Evolutionary conservation across 2,888 invertebrate species (phyloP).

Genomic region (Aleiodes testaceus): DNA sequence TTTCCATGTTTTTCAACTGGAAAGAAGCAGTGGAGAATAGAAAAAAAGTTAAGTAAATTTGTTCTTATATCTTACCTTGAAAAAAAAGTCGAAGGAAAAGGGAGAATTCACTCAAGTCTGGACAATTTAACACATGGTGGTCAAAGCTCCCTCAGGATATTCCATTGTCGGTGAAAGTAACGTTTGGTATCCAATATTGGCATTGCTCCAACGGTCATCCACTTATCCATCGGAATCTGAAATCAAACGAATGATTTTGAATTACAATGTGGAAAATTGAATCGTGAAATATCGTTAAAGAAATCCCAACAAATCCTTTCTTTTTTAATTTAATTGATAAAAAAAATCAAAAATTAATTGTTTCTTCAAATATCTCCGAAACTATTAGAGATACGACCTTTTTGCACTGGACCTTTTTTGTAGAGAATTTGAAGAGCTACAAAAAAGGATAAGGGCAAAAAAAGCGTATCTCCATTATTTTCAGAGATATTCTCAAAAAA

Average conservation of each 20-base stretch:
- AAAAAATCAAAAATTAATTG: too few species aligned
- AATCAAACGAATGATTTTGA: constrained; percentile 9
- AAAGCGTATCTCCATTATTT: too few species aligned
- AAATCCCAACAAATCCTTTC: too few species aligned
- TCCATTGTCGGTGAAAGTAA: constrained; percentile 16
- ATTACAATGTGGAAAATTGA: constrained; percentile 6
- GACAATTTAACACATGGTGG: constrained; percentile 13
- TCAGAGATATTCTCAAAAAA: too few species aligned
- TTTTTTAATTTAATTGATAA: too few species aligned
- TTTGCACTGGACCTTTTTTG: too few species aligned
- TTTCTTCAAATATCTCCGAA: too few species aligned
- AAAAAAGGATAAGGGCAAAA: too few species aligned
- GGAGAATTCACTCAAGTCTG: constrained; percentile 12
- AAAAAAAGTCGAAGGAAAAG: background rate
- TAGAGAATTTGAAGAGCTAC: too few species aligned
- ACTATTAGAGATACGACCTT: too few species aligned
- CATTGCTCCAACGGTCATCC: background rate
- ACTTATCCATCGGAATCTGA: constrained; percentile 18
- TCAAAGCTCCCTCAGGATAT: constrained; percentile 9
- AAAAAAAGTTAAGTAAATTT: background rate
- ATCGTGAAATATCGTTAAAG: background rate
- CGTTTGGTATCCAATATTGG: constrained; percentile 17
- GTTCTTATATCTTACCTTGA: constrained; percentile 12
- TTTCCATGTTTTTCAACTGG: constrained; percentile 5
- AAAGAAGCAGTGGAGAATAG: background rate